A percentile compares a stretch with the other conserved stretches of the same genome.
Conservation (phyloP, 2,888 invertebrate genomes). For the Troides helena region DNA sequence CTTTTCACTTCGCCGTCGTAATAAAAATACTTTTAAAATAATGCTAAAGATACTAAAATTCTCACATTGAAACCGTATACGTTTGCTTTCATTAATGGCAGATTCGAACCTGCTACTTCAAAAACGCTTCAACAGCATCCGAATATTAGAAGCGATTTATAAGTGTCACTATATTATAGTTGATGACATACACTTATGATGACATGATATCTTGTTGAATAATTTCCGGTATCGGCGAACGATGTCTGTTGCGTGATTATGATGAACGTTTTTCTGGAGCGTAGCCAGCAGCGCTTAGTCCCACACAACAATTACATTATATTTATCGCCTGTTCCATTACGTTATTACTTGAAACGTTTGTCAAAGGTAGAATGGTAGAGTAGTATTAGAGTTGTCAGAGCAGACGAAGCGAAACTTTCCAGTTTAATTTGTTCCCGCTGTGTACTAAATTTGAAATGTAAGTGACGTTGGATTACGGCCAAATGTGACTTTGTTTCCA, state of each 20-base stretch:
- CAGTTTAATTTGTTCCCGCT: conserved; percentile 60
- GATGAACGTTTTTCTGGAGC: conserved; percentile 60
- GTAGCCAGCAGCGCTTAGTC: conserved; percentile 51
- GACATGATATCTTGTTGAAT: conserved; percentile 39
- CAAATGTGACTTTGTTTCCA: conserved; percentile 68
- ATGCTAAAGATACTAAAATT: not conserved
- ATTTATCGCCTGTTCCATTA: conserved; percentile 42
- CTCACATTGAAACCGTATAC: not conserved
- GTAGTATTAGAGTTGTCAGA: conserved; percentile 32
- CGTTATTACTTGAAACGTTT: conserved; percentile 43
- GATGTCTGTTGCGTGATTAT: conserved; percentile 61
- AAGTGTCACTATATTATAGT: too few relatives aligned
- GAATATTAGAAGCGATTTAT: too few relatives aligned
- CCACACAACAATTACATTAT: conserved; percentile 7
- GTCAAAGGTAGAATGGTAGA: conserved; percentile 42
- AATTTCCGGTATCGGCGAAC: conserved; percentile 53
- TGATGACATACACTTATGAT: conserved; percentile 21
- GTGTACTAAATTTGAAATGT: conserved; percentile 66
- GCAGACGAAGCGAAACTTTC: conserved; percentile 35
- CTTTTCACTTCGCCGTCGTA: conserved; percentile 53
- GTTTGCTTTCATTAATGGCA: not conserved
- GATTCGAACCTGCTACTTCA: too few relatives aligned
- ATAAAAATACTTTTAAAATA: conserved; percentile 33
- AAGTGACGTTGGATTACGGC: conserved; percentile 70
- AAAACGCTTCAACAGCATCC: too few relatives aligned